A percentile compares a stretch with the other conserved stretches of the same genome.
These are phyloP conservation scores for Drosophila truncata DNA, from an alignment of 1,140 invertebrate species.

Conservation along the genomic window DNA sequence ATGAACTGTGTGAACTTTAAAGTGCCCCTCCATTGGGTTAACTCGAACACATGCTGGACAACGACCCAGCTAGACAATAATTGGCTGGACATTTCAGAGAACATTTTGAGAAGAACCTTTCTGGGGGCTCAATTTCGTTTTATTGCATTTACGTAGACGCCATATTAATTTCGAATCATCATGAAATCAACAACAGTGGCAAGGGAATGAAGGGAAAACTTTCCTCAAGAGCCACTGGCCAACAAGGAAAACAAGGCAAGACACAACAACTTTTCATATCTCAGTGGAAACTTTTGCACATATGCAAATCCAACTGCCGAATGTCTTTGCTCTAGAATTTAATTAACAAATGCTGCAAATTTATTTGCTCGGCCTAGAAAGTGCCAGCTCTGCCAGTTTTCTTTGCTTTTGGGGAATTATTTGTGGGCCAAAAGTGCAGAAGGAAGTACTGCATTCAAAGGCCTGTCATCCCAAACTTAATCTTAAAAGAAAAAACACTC, in stretches of 20 bases:
- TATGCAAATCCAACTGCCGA: slow-evolving; percentile 31
- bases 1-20: slow-evolving; percentile 40
- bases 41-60: background rate
- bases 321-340: slow-evolving; percentile 37
- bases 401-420: background rate
- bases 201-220: background rate
- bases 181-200: slow-evolving; percentile 25
- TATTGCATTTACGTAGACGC: slow-evolving; percentile 42
- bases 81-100: slow-evolving; percentile 13
- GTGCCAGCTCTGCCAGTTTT: slow-evolving; percentile 2
- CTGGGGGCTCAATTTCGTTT: slow-evolving; percentile 38
- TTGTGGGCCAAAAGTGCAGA: slow-evolving; percentile 5
- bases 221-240: background rate
- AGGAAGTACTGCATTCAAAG: background rate
- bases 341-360: slow-evolving; percentile 56
- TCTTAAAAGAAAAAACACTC: background rate
- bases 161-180: slow-evolving; percentile 50
- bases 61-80: slow-evolving; percentile 11
- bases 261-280: slow-evolving; percentile 35
- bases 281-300: slow-evolving; percentile 33
- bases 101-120: background rate
- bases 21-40: slow-evolving; percentile 9
- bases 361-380: slow-evolving; percentile 30
- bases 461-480: slow-evolving; percentile 6
- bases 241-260: background rate